Base-by-base conservation (phyloP, 1,140 invertebrate species). In the Pogonognathellus flavescens region DNA sequence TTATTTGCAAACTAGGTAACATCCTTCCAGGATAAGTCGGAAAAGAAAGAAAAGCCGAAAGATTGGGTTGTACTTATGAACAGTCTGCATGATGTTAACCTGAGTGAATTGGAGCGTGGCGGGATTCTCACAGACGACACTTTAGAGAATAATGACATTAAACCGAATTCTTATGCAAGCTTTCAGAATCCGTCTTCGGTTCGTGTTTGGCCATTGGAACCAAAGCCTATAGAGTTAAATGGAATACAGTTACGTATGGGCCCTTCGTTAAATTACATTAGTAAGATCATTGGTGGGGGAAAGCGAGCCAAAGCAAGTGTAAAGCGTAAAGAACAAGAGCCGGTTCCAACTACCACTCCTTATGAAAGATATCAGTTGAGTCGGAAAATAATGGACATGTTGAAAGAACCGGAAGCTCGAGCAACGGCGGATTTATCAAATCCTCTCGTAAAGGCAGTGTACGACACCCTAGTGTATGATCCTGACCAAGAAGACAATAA, bases 301-400 rank as follows among this genome's bases (percentile, higher is more conserved):
- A 53, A 22, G 25, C 3, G 20, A 16, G n/a, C 7, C 10, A 9
- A n/a, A 53, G 49, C n/a, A n/a, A n/a, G n/a, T n/a, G 0, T n/a
- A 55, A 81, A 25, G 9, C 6, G 4, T 20, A 18, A 1, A 0
- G 1, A 53, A 57, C 7, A 18, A 55, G 13, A 70, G 0, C 41
- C 31, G 80, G n/a, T n/a, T n/a, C n/a, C n/a, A n/a, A 81, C 11
- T 11, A 8, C 22, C 1, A 82, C 59, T 18, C 84, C 86, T 11
- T 89, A 62, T 66, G 66, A 84, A 11, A 70, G 88, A 57, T 89
- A 88, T 62, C 13, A 84, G 22, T n/a, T 87, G 1, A 89, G 87
- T 59, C 72, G 83, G 18, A 76, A 88, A 62, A 89, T 89, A 55
- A 22, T 89, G 11, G 84, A 87, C 16, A 82, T 87, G 11, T 41